Evolutionary conservation across 2,113 vertebrate genomes (phyloP).

Genomic region (Trochalopteron elliotii): DNA sequence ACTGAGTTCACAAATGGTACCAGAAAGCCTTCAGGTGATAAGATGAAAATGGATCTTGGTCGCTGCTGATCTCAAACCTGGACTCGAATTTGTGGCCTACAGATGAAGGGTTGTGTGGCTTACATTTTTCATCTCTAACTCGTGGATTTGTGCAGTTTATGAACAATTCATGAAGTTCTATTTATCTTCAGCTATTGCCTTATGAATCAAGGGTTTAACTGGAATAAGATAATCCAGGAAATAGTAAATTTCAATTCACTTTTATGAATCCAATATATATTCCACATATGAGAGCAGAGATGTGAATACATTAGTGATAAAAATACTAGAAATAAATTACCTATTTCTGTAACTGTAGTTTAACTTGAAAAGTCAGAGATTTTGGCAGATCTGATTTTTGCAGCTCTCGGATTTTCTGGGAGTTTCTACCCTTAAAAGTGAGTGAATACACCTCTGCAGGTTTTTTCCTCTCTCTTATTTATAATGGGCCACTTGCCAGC

Average conservation of each 20-base stretch:
- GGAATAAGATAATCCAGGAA: conserved; percentile 61
- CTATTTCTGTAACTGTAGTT: background rate
- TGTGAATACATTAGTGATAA: conserved; percentile 37
- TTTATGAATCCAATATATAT: conserved; percentile 52
- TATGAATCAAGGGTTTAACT: conserved; percentile 47
- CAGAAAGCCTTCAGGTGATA: conserved; percentile 7
- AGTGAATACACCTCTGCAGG: background rate
- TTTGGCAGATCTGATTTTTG: background rate
- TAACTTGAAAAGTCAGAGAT: background rate
- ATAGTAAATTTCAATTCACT: conserved; percentile 53
- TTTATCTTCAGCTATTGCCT: conserved; percentile 56
- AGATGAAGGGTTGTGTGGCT: background rate
- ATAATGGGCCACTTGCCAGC: background rate
- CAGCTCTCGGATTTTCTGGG: background rate
- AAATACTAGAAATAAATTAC: conserved; percentile 44
- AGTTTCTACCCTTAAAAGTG: background rate
- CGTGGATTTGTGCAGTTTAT: conserved; percentile 35
- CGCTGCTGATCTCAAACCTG: background rate
- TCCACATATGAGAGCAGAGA: background rate
- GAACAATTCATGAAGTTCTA: conserved; percentile 57
- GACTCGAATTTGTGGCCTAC: background rate
- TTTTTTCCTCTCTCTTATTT: background rate
- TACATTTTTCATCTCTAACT: conserved; percentile 21
- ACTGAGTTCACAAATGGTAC: background rate
- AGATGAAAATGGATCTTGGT: conserved; percentile 17